phyloP scores from a whole-genome alignment of 2,113 vertebrate genomes.

The Otus sunia region DNA sequence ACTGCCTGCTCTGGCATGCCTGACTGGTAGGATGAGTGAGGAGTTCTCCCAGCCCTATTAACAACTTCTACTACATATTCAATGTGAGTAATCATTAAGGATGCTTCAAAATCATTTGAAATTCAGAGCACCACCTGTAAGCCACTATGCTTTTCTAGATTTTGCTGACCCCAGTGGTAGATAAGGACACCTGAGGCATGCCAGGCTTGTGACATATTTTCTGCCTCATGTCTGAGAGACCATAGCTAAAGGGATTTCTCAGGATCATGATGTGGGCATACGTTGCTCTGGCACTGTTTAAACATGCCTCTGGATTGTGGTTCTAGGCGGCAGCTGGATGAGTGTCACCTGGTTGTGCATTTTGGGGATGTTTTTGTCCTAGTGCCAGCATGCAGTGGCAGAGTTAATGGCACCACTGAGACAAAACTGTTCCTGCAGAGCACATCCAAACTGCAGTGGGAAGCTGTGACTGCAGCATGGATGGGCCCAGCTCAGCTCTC shows the following conservation, averaged over 20 bases:
- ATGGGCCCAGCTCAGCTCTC: not conserved
- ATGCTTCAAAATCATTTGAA: not conserved
- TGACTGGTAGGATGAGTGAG: not conserved
- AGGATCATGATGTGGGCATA: not conserved
- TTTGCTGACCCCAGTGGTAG: not conserved
- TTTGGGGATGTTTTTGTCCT: not conserved
- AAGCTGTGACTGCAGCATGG: not conserved
- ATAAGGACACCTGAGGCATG: not conserved
- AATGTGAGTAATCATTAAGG: not conserved
- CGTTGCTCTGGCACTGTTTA: not conserved
- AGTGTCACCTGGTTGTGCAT: rapidly evolving
- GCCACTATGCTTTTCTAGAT: not conserved
- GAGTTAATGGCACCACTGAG: not conserved
- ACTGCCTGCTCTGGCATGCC: not conserved
- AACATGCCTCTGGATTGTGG: not conserved
- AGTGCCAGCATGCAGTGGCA: not conserved
- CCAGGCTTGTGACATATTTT: not conserved
- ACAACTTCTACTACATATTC: not conserved
- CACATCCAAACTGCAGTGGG: not conserved
- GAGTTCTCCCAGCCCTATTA: not conserved
- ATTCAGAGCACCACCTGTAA: not conserved
- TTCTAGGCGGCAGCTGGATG: not conserved
- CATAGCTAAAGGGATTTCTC: not conserved
- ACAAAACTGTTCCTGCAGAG: not conserved
- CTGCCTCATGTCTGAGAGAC: not conserved